phyloP scores from a whole-genome alignment of 2,113 vertebrate species.

The Dromaius novaehollandiae region DNA sequence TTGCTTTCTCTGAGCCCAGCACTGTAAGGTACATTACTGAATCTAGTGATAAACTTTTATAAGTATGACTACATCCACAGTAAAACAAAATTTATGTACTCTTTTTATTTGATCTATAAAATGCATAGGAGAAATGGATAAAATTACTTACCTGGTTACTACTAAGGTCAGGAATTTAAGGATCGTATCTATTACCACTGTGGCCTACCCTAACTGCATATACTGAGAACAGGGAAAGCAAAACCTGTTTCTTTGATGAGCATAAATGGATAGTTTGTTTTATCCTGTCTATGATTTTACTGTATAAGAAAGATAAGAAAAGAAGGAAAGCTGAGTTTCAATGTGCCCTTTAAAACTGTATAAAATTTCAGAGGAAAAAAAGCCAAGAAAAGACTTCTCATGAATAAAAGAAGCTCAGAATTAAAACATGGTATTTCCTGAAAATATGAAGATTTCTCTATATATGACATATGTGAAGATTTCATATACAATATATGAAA shows the following conservation, averaged over 20 bases:
- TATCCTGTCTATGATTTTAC: background rate
- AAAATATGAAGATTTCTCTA: background rate
- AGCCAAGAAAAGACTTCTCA: background rate
- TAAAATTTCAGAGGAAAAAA: background rate
- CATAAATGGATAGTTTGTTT: background rate
- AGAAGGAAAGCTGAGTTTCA: background rate
- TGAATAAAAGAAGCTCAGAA: background rate
- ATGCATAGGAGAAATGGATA: background rate
- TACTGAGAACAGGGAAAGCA: background rate
- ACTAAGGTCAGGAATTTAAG: conserved; percentile 10
- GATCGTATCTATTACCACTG: background rate
- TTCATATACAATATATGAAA: background rate
- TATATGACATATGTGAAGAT: background rate
- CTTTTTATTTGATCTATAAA: conserved; percentile 60
- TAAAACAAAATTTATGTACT: conserved; percentile 55
- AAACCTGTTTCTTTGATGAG: background rate
- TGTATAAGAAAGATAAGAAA: background rate
- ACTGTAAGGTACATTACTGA: conserved; percentile 34
- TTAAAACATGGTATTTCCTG: background rate
- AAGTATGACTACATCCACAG: conserved; percentile 36
- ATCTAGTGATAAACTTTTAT: conserved; percentile 62
- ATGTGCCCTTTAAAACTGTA: background rate
- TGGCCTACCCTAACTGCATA: background rate
- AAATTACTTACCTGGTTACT: conserved; percentile 20
- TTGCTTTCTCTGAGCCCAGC: background rate